Evolutionary conservation across 2,888 invertebrate species (phyloP), one percentile per base, ranked within the genome.

Genomic region (Philaethria dido): DNA sequence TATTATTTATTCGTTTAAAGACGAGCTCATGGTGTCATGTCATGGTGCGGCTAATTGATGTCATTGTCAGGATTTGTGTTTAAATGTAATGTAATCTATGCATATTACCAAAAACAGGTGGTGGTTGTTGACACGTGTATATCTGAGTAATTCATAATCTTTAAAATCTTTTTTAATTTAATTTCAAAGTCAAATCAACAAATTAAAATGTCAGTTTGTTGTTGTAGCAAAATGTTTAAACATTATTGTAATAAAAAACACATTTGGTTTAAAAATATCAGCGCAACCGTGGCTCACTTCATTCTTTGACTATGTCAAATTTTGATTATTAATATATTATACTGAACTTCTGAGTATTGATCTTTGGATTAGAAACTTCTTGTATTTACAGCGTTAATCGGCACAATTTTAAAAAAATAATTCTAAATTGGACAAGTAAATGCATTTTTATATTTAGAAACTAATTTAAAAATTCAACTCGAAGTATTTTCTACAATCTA

Each of bases 71-170:
- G n/a, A 57, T 57, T n/a, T 14, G 4, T 39, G 39, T 57, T 20
- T n/a, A n/a, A 33, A 14, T n/a, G 3, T 22, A 22, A 22, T n/a
- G 2, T 22, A 33, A 22, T 14, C 42, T 13, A 16, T 42, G 59
- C 44, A 42, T 16, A 44, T 44, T 44, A 59, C 42, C n/a, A 44
- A 59, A 59, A 59, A 0, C n/a, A n/a, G 44, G 16, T n/a, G n/a
- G n/a, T n/a, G n/a, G 20, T 9, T 18, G 8, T 33, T 54, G 16
- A 54, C 14, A 16, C 6, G 18, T 54, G 13, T 54, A 14, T 54
- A 2, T 18, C 29, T 29, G n/a, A 18, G 9, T 18, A 33, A 18
- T 52, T 25, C 3, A 52, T n/a, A n/a, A n/a, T n/a, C n/a, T n/a
- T n/a, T n/a, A n/a, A n/a, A n/a, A n/a, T n/a, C n/a, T n/a, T n/a